These are phyloP conservation scores for Hirtodrosophila trivittata DNA, from an alignment of 2,888 invertebrate genomes.

Conservation along the genomic window DNA sequence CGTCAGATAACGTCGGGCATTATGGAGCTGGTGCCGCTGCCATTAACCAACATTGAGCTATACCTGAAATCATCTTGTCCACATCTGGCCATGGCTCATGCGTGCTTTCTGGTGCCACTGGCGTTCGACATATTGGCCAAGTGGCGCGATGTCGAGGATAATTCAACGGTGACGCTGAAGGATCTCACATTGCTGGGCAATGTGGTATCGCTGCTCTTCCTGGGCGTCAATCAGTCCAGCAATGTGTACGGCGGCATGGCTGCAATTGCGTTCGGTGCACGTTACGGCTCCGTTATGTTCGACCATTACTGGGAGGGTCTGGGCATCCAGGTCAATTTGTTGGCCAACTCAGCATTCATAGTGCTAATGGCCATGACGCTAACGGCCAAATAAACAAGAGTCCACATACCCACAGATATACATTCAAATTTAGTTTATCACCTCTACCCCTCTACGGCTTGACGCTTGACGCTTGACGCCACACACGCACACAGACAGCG, in stretches of 20 bases:
- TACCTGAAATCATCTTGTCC: slow-evolving; percentile 63
- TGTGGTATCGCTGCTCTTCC: slow-evolving; percentile 71
- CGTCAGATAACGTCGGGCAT: slow-evolving; percentile 52
- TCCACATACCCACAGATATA: no score
- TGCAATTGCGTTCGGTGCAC: slow-evolving; percentile 56
- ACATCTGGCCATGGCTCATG: slow-evolving; percentile 71
- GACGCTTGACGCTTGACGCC: no score
- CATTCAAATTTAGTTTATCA: no score
- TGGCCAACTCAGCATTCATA: slow-evolving; percentile 60
- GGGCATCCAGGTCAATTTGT: slow-evolving; percentile 51
- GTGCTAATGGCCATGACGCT: slow-evolving; percentile 57
- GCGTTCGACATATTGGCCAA: slow-evolving; percentile 64
- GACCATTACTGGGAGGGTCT: slow-evolving; percentile 61
- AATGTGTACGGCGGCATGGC: slow-evolving; percentile 63
- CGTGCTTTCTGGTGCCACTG: slow-evolving; percentile 71
- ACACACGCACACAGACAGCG: background rate
- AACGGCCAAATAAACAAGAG: slow-evolving; percentile 41
- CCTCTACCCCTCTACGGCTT: no score
- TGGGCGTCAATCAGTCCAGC: slow-evolving; percentile 69
- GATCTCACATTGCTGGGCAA: slow-evolving; percentile 76
- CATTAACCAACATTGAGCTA: slow-evolving; percentile 73
- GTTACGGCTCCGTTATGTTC: slow-evolving; percentile 60
- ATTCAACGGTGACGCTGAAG: slow-evolving; percentile 59
- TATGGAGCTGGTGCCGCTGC: slow-evolving; percentile 73
- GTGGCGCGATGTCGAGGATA: slow-evolving; percentile 55